phyloP scores from a whole-genome alignment of 2,113 vertebrate species.

The Girardinichthys multiradiatus region DNA sequence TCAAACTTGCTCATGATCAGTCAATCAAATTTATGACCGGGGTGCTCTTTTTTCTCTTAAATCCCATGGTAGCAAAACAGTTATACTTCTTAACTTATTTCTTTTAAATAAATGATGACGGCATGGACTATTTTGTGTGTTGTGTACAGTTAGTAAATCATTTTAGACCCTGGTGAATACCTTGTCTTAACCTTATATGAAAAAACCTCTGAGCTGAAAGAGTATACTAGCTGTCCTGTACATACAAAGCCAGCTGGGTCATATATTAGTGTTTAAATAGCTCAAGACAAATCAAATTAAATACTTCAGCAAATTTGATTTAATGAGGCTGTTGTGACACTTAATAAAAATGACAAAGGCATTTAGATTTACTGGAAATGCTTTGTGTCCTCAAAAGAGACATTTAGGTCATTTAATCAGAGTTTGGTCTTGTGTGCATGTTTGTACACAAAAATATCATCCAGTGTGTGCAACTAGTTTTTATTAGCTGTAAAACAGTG shows the following conservation, averaged over 20 bases:
- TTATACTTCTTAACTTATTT: neutral
- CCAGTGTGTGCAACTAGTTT: constrained; percentile 40
- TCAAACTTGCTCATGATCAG: neutral
- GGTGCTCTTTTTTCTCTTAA: neutral
- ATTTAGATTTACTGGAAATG: neutral
- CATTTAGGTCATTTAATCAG: neutral
- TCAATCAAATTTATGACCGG: neutral
- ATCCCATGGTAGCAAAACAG: neutral
- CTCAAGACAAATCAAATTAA: neutral
- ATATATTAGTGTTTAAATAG: neutral
- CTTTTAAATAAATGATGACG: neutral
- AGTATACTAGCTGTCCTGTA: neutral
- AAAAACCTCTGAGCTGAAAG: neutral
- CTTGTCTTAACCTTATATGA: neutral
- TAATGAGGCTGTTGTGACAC: neutral
- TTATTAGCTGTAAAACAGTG: constrained; percentile 7
- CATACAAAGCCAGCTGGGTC: neutral
- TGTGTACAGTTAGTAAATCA: neutral
- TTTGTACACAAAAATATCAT: constrained; percentile 4
- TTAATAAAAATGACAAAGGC: neutral
- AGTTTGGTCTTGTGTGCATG: constrained; percentile 23
- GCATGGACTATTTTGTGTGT: neutral
- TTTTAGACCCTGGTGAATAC: neutral
- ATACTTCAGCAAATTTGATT: neutral
- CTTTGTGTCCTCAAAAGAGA: neutral